Percentiles rank a stretch among this genome's conserved stretches.
Evolutionary conservation across 1,140 invertebrate species (phyloP).

Genomic region (Portunus trituberculatus): DNA sequence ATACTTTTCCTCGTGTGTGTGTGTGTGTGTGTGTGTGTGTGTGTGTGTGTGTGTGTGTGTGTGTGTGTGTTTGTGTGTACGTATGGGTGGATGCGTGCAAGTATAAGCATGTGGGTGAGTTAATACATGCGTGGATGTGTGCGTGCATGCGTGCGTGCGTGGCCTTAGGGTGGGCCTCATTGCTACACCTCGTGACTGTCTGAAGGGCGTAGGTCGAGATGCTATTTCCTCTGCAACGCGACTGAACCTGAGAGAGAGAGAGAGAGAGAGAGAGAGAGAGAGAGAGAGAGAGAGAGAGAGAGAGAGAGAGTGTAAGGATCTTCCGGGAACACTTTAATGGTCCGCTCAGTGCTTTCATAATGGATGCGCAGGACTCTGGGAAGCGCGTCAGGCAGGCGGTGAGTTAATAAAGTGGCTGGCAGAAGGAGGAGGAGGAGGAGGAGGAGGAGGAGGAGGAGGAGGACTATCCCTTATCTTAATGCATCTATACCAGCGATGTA

Average conservation of each 20-base stretch:
- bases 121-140: not conserved
- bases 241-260: not conserved
- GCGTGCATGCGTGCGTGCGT: not conserved
- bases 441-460: too few relatives aligned
- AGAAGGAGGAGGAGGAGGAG: not conserved
- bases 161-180: not conserved
- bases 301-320: not conserved
- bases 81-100: not conserved
- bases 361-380: not conserved
- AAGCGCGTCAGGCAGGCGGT: not conserved
- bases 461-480: not conserved
- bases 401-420: constrained; percentile 1
- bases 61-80: constrained; percentile 23
- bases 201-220: constrained; percentile 7
- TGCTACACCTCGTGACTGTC: not conserved
- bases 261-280: not conserved
- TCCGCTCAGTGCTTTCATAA: constrained; percentile 12
- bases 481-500: not conserved
- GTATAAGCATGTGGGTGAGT: too few relatives aligned
- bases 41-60: constrained; percentile 43
- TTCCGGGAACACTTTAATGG: constrained; percentile 12
- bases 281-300: not conserved
- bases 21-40: constrained; percentile 36
- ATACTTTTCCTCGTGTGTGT: not conserved
- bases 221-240: not conserved